A percentile compares a stretch with the other conserved stretches of the same genome.
These are phyloP conservation scores for Litoditis marina DNA, from an alignment of 2,888 invertebrate species.

Conservation along the genomic window DNA sequence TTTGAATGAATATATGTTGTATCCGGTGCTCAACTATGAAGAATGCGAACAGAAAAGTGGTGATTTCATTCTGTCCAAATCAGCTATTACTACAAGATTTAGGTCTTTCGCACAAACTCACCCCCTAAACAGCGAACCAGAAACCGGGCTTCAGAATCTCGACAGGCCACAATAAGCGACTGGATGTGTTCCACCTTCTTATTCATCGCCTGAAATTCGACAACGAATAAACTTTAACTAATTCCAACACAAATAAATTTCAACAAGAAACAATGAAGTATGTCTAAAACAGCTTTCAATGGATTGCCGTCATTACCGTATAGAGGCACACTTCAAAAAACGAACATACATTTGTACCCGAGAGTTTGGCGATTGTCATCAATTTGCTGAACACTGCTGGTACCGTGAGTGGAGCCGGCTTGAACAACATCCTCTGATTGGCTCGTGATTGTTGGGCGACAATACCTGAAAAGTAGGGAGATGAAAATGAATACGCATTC, in stretches of 20 bases:
- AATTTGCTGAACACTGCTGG: slow-evolving; percentile 77
- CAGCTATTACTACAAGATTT: too few relatives aligned
- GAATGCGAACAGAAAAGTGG: too few relatives aligned
- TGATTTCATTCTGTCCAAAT: too few relatives aligned
- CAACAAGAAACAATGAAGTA: background rate
- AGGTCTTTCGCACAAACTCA: too few relatives aligned
- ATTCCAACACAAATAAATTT: too few relatives aligned
- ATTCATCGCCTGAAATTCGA: slow-evolving; percentile 64
- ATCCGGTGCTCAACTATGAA: too few relatives aligned
- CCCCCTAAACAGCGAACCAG: slow-evolving; percentile 49
- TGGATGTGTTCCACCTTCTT: slow-evolving; percentile 89
- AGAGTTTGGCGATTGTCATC: slow-evolving; percentile 80
- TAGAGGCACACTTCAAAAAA: too few relatives aligned
- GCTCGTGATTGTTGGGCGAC: slow-evolving; percentile 55
- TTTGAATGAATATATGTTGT: too few relatives aligned
- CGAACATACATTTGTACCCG: slow-evolving; percentile 67
- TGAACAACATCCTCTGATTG: slow-evolving; percentile 81
- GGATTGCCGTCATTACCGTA: too few relatives aligned
- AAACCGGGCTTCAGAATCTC: slow-evolving; percentile 53
- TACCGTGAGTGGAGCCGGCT: slow-evolving; percentile 76
- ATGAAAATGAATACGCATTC: background rate
- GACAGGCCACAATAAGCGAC: slow-evolving; percentile 78
- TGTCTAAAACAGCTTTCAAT: background rate
- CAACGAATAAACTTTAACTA: background rate
- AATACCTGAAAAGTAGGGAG: slow-evolving; percentile 25